These are phyloP conservation scores for Amaurobius ferox DNA, from an alignment of 2,888 invertebrate genomes.

Conservation along the genomic window DNA sequence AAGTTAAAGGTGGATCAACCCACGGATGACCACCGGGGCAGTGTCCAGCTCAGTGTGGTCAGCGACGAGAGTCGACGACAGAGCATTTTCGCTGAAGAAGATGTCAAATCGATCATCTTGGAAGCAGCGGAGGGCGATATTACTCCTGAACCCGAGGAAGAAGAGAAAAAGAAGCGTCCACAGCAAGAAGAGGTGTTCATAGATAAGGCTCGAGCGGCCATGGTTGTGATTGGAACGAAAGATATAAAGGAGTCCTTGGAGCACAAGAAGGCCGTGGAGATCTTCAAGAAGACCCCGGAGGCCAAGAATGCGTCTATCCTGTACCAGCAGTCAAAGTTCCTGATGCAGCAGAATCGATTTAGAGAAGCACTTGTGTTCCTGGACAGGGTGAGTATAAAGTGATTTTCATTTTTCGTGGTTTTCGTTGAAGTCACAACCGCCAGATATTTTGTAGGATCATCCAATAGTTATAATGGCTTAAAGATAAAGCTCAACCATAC, in stretches of 20 bases:
- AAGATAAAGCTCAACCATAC: too few relatives aligned
- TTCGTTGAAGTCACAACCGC: too few relatives aligned
- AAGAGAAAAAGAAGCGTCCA: background rate
- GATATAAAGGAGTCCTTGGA: constrained; percentile 85
- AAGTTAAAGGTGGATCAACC: background rate
- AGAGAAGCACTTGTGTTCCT: constrained; percentile 35
- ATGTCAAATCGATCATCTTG: too few relatives aligned
- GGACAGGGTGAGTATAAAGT: constrained; percentile 22
- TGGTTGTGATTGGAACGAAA: constrained; percentile 89
- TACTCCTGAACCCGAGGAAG: background rate
- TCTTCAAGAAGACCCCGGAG: constrained; percentile 83
- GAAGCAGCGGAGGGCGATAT: background rate
- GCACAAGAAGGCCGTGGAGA: constrained; percentile 42
- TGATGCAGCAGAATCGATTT: constrained; percentile 42
- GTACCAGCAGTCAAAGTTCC: constrained; percentile 46
- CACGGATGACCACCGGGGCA: constrained; percentile 15
- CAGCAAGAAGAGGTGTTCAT: constrained; percentile 87
- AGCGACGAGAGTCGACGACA: constrained; percentile 24
- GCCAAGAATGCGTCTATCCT: constrained; percentile 79
- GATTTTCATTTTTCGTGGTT: too few relatives aligned
- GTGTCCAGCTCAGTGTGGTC: constrained; percentile 29
- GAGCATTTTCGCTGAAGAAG: constrained; percentile 30
- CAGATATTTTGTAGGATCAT: too few relatives aligned
- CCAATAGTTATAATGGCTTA: too few relatives aligned
- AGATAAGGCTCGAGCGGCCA: constrained; percentile 93